phyloP scores from a whole-genome alignment of 2,797 vertebrate species.

The Melanotaenia trifasciata region DNA sequence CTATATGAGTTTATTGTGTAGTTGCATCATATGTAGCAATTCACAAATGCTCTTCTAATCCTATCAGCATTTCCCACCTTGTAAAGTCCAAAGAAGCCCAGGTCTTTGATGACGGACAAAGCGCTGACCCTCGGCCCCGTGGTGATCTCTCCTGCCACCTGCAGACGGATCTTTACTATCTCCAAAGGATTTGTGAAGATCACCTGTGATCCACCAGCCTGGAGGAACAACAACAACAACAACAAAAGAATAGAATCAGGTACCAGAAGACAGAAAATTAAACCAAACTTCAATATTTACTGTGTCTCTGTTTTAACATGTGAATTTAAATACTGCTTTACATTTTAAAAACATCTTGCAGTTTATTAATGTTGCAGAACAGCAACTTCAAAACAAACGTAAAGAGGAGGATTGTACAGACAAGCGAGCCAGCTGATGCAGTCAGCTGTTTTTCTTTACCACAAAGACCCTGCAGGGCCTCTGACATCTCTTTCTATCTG shows the following conservation, averaged over 20 bases:
- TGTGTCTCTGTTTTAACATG: not conserved
- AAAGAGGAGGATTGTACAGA: conserved; percentile 32
- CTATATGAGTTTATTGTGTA: not conserved
- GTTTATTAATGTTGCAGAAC: conserved; percentile 38
- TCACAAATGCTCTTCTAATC: conserved; percentile 16
- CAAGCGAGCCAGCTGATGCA: conserved; percentile 54
- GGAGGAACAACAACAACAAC: conserved; percentile 41
- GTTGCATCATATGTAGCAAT: not conserved
- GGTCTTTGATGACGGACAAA: conserved; percentile 85
- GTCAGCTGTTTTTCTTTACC: conserved; percentile 62
- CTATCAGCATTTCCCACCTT: conserved; percentile 79
- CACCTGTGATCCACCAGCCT: conserved; percentile 92
- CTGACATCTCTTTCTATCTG: conserved; percentile 44
- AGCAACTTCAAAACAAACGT: conserved; percentile 59
- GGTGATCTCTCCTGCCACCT: conserved; percentile 93
- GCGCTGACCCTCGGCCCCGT: conserved; percentile 90
- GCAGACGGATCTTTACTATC: conserved; percentile 92
- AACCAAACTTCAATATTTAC: not conserved
- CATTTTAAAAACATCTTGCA: conserved; percentile 21
- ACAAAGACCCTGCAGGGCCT: conserved; percentile 54
- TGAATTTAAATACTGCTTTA: not conserved
- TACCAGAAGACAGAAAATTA: not conserved
- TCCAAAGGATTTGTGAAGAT: conserved; percentile 94
- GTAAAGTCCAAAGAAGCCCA: conserved; percentile 91
- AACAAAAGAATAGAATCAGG: not conserved